These are phyloP conservation scores for Acropora yongei DNA, from an alignment of 64 coral and sea anemone genomes.

Conservation along the genomic window DNA sequence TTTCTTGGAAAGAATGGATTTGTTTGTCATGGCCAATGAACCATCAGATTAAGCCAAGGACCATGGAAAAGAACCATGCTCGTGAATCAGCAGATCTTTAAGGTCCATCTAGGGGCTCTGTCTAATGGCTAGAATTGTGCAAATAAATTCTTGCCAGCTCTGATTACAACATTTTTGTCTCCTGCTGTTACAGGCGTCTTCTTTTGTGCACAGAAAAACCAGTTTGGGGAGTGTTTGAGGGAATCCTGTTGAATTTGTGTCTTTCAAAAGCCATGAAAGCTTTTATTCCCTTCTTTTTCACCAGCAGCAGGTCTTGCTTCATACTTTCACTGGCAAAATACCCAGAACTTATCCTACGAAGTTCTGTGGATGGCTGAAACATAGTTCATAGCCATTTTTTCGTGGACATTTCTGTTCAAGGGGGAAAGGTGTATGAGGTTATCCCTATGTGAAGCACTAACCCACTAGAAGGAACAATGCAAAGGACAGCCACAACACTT, in stretches of 20 bases:
- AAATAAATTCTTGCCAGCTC: conserved; percentile 58
- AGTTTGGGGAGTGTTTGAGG: conserved; percentile 43
- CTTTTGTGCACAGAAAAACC: background rate
- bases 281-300: conserved; percentile 1
- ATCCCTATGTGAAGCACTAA: too few relatives aligned
- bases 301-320: background rate
- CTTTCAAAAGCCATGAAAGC: conserved; percentile 27
- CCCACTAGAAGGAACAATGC: too few relatives aligned
- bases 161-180: conserved; percentile 33
- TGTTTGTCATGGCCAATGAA: conserved; percentile 62
- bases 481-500: background rate
- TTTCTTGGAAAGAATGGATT: conserved; percentile 24
- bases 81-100: conserved; percentile 51
- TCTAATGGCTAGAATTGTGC: conserved; percentile 53
- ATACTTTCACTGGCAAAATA: background rate
- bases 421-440: too few relatives aligned
- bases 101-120: conserved; percentile 67
- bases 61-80: conserved; percentile 68
- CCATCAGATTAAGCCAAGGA: conserved; percentile 65
- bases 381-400: too few relatives aligned
- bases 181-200: conserved; percentile 41
- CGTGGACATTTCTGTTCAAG: too few relatives aligned
- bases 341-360: background rate
- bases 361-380: conserved; percentile 29
- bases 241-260: background rate